phyloP scores from a whole-genome alignment of 2,797 vertebrate genomes.

The Crocodylus rhombifer region DNA sequence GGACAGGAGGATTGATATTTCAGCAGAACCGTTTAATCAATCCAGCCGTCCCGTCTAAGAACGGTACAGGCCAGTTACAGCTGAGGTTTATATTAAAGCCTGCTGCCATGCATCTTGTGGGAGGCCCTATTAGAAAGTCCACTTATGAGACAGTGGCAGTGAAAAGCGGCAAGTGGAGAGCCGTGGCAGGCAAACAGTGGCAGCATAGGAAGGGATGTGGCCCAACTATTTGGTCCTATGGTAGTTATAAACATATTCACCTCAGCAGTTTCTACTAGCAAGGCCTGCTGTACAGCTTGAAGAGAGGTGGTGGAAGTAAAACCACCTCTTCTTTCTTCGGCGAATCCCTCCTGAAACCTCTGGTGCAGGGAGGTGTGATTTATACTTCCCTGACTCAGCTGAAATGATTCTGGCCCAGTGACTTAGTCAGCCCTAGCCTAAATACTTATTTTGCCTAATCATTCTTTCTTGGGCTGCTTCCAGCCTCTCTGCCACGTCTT shows the following conservation, averaged over 20 bases:
- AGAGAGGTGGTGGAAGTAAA: background rate
- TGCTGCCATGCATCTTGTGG: fast-evolving
- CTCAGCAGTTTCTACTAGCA: background rate
- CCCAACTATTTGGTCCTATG: background rate
- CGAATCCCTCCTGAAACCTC: background rate
- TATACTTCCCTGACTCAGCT: background rate
- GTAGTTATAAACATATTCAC: background rate
- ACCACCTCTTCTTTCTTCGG: background rate
- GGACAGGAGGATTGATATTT: background rate
- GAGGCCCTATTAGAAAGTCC: fast-evolving
- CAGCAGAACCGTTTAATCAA: background rate
- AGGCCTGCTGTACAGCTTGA: background rate
- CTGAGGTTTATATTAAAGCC: background rate
- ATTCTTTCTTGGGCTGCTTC: background rate
- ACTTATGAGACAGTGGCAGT: background rate
- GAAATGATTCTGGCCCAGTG: background rate
- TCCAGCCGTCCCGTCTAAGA: fast-evolving
- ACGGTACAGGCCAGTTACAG: fast-evolving
- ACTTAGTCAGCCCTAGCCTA: background rate
- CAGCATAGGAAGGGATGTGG: fast-evolving
- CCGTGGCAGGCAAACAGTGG: background rate
- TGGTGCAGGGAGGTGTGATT: background rate
- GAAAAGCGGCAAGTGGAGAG: background rate
- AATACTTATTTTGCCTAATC: background rate
- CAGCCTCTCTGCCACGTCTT: background rate